These are phyloP conservation scores for Chrosomus eos DNA, from an alignment of 2,797 vertebrate genomes.

Conservation along the genomic window DNA sequence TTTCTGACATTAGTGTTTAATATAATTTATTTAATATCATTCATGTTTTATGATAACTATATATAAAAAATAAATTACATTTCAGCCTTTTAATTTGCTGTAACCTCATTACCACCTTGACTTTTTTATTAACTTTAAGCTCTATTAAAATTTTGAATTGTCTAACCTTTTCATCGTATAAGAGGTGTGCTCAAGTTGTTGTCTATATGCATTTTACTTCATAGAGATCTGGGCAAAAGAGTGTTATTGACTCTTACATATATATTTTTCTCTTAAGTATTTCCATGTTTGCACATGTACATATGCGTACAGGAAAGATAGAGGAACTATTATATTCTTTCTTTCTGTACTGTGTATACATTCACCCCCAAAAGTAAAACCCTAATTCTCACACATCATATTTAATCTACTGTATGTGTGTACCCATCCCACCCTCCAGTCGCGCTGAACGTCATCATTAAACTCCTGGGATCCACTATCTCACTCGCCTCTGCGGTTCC, in stretches of 20 bases:
- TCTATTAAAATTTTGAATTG: not conserved
- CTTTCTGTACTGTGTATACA: not conserved
- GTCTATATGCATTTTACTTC: not conserved
- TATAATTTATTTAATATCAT: not conserved
- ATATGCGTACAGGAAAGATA: not conserved
- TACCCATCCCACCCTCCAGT: slow-evolving; percentile 31
- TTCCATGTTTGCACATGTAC: not conserved
- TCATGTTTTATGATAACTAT: not conserved
- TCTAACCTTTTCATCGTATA: not conserved
- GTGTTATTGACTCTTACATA: too few relatives aligned
- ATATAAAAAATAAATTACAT: too few relatives aligned
- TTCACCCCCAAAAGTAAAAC: slow-evolving; percentile 23
- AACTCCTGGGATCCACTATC: slow-evolving; percentile 56
- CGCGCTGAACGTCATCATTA: slow-evolving; percentile 59
- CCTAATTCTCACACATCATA: slow-evolving; percentile 28
- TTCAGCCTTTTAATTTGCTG: too few relatives aligned
- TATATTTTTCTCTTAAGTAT: too few relatives aligned
- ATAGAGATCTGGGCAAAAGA: not conserved
- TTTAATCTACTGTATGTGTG: slow-evolving; percentile 48
- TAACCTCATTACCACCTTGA: too few relatives aligned
- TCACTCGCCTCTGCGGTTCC: slow-evolving; percentile 45
- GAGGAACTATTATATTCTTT: not conserved
- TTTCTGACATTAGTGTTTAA: not conserved
- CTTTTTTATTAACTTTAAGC: too few relatives aligned
- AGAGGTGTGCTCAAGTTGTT: too few relatives aligned